These are phyloP conservation scores for Catharus bicknelli DNA, from an alignment of 2,113 vertebrate genomes.

Conservation along the genomic window DNA sequence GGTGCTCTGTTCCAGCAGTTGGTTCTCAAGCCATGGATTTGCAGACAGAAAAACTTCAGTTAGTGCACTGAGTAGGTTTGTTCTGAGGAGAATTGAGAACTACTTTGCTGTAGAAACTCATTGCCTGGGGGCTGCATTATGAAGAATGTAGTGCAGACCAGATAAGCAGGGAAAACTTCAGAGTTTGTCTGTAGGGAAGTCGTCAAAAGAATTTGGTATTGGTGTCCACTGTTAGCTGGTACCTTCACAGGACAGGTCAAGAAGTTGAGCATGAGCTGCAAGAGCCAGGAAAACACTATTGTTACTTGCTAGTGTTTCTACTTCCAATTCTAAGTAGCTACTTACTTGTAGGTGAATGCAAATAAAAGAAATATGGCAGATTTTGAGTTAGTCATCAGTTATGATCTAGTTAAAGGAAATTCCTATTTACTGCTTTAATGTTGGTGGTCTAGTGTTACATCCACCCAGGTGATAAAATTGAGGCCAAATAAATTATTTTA, in stretches of 20 bases:
- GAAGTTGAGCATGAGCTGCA: background rate
- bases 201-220: background rate
- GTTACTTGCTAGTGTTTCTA: background rate
- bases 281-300: background rate
- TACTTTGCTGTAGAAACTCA: background rate
- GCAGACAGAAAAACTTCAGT: background rate
- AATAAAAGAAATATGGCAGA: background rate
- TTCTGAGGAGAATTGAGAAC: background rate
- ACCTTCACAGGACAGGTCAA: background rate
- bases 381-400: background rate
- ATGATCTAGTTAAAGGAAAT: background rate
- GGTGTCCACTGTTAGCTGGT: background rate
- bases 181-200: background rate
- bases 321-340: background rate
- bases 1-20: background rate
- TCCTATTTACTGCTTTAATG: background rate
- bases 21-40: background rate
- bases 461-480: background rate
- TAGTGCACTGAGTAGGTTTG: background rate
- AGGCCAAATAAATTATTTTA: background rate
- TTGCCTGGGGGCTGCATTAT: background rate
- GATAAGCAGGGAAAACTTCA: background rate
- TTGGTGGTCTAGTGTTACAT: background rate
- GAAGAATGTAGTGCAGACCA: background rate
- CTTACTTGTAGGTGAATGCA: background rate